Evolutionary conservation across 2,113 vertebrate genomes (phyloP), one percentile per base, ranked within the genome.

Genomic region (Pseudorhombus dupliciocellatus): DNA sequence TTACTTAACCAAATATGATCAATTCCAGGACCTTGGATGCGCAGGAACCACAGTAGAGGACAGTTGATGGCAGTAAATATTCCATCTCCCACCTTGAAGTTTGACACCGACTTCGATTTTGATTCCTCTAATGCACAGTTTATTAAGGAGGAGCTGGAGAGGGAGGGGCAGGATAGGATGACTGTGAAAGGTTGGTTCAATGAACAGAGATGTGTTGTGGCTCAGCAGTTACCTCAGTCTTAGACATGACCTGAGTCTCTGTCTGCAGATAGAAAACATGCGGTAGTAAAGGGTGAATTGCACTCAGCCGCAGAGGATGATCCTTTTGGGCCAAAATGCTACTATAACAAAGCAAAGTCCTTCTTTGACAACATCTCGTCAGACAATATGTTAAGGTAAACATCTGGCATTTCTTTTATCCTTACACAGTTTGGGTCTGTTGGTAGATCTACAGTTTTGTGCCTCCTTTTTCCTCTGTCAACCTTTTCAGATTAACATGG

Each of bases 341-440:
- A 96, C 77, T 99, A 99, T 4, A 93, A 99, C 89, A 98, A 95
- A 80, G 93, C 96, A 62, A 99, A 98, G 88, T 97, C 95, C 2
- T 99, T 99, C 91, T 99, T 97, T 66, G 97, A 99, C 89, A 98
- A 98, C 80, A 95, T 99, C 87, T 96, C 97, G 0, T 97, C 96
- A 57, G 95, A 98, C 59, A 93, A 95, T 60, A 96, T 96, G 48
- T 92, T 95, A 37, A 97, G 97, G 98, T 99, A 75, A 77, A 72
- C 14, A 0, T 10, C 4, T 65, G 22, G 4, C 1, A 6, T 55
- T 25, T 68, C 21, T 4, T 24, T 62, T 16, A 26, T 9, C 14
- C 12, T 18, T 7, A 5, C 24, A 14, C 4, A 26, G 16, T 26
- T 54, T 18, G 12, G 16, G 24, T 26, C 5, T 26, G 24, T 26